phyloP scores from a whole-genome alignment of 2,797 vertebrate genomes.

The Siniperca undulata region DNA sequence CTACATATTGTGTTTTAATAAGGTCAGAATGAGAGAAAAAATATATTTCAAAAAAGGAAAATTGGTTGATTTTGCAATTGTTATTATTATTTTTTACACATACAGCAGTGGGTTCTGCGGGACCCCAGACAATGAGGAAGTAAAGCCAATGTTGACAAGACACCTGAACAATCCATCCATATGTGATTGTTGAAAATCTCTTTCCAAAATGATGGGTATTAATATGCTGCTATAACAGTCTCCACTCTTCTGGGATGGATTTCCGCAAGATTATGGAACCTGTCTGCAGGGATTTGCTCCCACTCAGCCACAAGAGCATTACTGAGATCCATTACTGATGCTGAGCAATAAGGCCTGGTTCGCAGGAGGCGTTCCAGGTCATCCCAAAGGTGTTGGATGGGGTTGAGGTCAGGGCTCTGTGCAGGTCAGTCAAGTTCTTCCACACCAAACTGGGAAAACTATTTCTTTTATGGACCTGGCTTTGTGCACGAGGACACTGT shows the following conservation, averaged over 20 bases:
- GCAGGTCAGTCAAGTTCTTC: neutral
- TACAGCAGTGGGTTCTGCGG: neutral
- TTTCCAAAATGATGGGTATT: neutral
- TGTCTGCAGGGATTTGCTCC: neutral
- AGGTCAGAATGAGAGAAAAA: neutral
- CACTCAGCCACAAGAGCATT: neutral
- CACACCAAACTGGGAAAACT: neutral
- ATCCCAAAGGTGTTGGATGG: neutral
- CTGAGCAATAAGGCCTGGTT: neutral
- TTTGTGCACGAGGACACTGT: neutral
- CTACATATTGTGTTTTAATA: neutral
- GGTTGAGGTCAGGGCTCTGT: neutral
- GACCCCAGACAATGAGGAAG: neutral
- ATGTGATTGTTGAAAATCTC: neutral
- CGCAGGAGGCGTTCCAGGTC: neutral
- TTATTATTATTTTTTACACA: neutral
- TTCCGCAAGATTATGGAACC: neutral
- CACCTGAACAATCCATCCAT: neutral
- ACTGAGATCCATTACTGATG: conserved; percentile 2
- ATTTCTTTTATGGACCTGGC: neutral
- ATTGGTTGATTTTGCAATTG: neutral
- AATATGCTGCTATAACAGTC: neutral
- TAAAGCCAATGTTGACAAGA: neutral
- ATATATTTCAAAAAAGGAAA: neutral
- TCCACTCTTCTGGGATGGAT: neutral